Evolutionary conservation across 2,113 vertebrate genomes (phyloP), one percentile per base, ranked within the genome.

Genomic region (Hypanus sabinus): DNA sequence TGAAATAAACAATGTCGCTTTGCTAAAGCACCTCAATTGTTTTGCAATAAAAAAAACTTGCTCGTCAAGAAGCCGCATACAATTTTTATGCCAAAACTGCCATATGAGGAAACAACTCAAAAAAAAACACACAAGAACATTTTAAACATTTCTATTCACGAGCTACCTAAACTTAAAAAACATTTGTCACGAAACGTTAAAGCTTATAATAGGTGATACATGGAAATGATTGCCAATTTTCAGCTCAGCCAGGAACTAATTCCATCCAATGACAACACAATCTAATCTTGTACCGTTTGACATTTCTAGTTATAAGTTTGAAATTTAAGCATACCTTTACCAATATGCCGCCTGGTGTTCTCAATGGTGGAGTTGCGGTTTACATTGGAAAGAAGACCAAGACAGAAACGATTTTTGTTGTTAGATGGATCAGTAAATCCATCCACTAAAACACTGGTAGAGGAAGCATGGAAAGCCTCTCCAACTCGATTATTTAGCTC

Each of bases 301-400:
- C 27, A 14, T 87, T 30, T 46, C 46, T 85, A 10, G 38, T 85
- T 10, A 46, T 46, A 73, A 38, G 65, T 9, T 90, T 91, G 20
- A 91, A 73, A 93, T 30, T 93, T 73, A 93, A 75, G 10, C 91
- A 55, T 96, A 99, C 98, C 98, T 98, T 99, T 99, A 94, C 98
- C 98, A 94, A 99, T 99, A 95, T 99, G 98, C 94, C 98, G 96
- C 3, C 98, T 97, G 6, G 98, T 99, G 96, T 99, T 99, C 96
- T 99, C 98, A 30, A 99, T 99, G 0, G 98, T 99, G 0, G 98
- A 99, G 96, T 99, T 99, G 94, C 98, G 98, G 95, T 99, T 99
- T 62, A 99, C 98, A 0, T 99, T 99, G 94, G 98, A 99, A 94
- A 99, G 96, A 94, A 99, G 97, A 18, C 98, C 98, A 94, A 99